These are phyloP conservation scores for Delichon dasypus DNA, from an alignment of 2,797 vertebrate species.

Conservation along the genomic window DNA sequence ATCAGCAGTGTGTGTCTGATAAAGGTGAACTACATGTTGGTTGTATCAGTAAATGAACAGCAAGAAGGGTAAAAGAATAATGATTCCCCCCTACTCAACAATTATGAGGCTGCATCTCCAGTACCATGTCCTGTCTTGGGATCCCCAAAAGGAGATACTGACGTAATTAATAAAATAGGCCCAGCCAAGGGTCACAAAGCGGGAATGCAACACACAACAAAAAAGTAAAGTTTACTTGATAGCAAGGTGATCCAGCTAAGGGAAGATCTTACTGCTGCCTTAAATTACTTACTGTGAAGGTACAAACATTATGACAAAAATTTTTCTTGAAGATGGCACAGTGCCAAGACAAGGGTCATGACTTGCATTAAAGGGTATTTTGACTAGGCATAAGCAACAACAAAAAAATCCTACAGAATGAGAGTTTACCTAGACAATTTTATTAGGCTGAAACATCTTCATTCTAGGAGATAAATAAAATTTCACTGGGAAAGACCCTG, in stretches of 20 bases:
- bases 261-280: neutral
- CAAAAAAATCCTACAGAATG: neutral
- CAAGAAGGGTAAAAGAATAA: neutral
- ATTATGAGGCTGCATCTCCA: neutral
- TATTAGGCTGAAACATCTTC: neutral
- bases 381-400: neutral
- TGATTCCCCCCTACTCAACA: neutral
- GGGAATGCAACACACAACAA: neutral
- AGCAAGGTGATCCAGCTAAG: neutral
- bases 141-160: neutral
- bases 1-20: neutral
- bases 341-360: neutral
- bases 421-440: neutral
- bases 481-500: neutral
- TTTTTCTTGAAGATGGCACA: neutral
- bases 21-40: neutral
- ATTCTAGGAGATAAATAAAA: neutral
- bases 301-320: neutral
- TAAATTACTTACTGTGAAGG: neutral
- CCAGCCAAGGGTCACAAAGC: fast-evolving
- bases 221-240: neutral
- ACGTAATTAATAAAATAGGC: neutral
- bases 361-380: neutral
- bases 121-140: neutral
- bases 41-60: neutral